Evolutionary conservation across 2,113 vertebrate species (phyloP).

Genomic region (Microtus montanus): DNA sequence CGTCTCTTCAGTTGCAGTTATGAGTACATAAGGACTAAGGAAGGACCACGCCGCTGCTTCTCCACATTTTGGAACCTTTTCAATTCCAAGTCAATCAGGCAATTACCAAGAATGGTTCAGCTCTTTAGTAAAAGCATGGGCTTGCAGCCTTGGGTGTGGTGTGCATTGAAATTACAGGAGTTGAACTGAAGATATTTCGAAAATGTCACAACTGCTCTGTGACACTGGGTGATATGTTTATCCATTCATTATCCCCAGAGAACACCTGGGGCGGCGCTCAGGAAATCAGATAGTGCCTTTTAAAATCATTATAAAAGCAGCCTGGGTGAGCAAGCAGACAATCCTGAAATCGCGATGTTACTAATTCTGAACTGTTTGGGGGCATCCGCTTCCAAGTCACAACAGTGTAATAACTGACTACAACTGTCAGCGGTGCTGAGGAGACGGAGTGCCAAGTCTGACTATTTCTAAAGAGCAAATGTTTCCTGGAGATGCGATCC

Average conservation of each 20-base stretch:
- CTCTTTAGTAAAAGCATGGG: constrained; percentile 80
- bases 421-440: constrained; percentile 77
- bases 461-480: constrained; percentile 78
- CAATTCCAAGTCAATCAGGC: constrained; percentile 80
- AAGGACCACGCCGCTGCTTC: constrained; percentile 69
- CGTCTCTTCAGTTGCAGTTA: constrained; percentile 76
- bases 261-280: constrained; percentile 88
- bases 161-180: constrained; percentile 86
- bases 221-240: constrained; percentile 88
- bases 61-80: constrained; percentile 81
- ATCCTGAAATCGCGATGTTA: constrained; percentile 75
- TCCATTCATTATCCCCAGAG: constrained; percentile 89
- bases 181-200: constrained; percentile 88
- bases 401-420: constrained; percentile 80
- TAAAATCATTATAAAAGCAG: constrained; percentile 80
- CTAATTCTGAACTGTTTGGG: constrained; percentile 80
- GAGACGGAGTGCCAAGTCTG: constrained; percentile 74
- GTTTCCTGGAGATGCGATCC: constrained; percentile 75
- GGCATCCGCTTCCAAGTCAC: constrained; percentile 81
- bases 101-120: constrained; percentile 88
- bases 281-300: constrained; percentile 79
- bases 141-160: constrained; percentile 81
- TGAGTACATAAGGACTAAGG: constrained; percentile 71
- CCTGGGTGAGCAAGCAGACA: constrained; percentile 77
- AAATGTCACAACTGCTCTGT: constrained; percentile 89